Conservation (phyloP, 2,888 invertebrate species). For the Cantharis rustica region DNA sequence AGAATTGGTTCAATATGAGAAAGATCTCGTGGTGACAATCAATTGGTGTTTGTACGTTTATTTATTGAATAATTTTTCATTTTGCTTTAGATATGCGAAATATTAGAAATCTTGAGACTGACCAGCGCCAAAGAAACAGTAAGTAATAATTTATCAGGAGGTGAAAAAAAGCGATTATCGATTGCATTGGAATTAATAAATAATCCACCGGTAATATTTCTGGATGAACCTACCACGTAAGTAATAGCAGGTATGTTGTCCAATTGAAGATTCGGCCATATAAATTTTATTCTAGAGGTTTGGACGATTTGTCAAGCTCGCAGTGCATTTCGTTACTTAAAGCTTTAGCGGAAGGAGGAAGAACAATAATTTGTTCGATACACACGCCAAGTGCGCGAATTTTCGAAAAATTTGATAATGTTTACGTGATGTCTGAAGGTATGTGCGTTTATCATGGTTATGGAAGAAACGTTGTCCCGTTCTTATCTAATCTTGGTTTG, state of each 20-base stretch:
- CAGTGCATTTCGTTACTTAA: no score
- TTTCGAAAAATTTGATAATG: no score
- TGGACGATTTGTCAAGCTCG: slow-evolving; percentile 77
- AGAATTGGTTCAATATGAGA: slow-evolving; percentile 64
- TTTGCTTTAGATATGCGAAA: slow-evolving; percentile 78
- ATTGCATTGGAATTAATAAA: slow-evolving; percentile 92
- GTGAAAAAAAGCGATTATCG: slow-evolving; percentile 90
- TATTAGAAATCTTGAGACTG: slow-evolving; percentile 79
- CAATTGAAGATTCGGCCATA: no score
- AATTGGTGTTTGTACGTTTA: no score
- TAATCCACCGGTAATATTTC: slow-evolving; percentile 93
- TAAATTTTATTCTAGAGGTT: slow-evolving; percentile 60
- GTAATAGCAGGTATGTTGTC: not conserved
- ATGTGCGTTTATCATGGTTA: no score
- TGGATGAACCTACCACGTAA: slow-evolving; percentile 97
- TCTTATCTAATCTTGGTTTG: no score
- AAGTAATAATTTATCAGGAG: slow-evolving; percentile 81
- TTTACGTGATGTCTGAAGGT: no score
- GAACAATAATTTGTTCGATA: no score
- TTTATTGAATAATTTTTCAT: not conserved
- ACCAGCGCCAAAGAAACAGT: slow-evolving; percentile 73
- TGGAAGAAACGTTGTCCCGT: no score
- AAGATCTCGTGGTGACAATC: slow-evolving; percentile 74
- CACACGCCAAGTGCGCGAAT: no score
- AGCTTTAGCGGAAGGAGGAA: no score